Evolutionary conservation across 2,113 vertebrate genomes (phyloP), one percentile per base, ranked within the genome.

Genomic region (Neolamprologus kungweensis): DNA sequence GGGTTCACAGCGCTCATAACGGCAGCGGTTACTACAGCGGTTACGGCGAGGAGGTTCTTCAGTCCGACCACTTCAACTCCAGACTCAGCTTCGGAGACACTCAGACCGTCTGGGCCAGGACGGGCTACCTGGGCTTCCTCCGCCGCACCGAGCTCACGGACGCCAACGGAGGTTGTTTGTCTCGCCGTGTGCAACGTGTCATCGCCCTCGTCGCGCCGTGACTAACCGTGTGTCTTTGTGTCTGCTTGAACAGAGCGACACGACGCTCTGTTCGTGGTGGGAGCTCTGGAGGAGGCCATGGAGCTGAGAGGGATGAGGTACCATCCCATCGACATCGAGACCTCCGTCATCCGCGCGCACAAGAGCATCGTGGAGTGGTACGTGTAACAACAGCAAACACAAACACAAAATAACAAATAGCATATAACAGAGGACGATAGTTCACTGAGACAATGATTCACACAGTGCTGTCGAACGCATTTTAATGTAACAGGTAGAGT

Each of bases 311-410:
- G 99, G 26, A 99, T 99, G 99, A 95, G 99, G 84, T 99, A 99
- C 92, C 99, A 99, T 51, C 99, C 99, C 1, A 99, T 99, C 26
- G 99, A 99, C 96, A 99, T 99, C 9, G 99, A 99, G 95, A 99
- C 98, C 53, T 99, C 99, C 0, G 99, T 99, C 84, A 99, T 99
- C 90, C 97, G 99, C 55, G 97, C 99, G 1, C 99, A 99, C 95
- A 99, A 99, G 94, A 99, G 98, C 92, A 98, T 99, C 94, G 98
- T 98, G 17, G 99, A 99, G 94, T 99, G 99, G 99, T 99, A 94
- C 91, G 97, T 42, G 37, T 7, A 63, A 16, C 10, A 33, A 3
- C 54, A 33, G 5, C 35, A 42, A 23, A 23, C 23, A 23, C 23
- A 23, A 23, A 23, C 23, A 23, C 23, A 23, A 23, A 23, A 23